Percentiles rank a stretch among this genome's conserved stretches.
These are phyloP conservation scores for Sinella curviseta DNA, from an alignment of 1,140 invertebrate species.

Conservation along the genomic window DNA sequence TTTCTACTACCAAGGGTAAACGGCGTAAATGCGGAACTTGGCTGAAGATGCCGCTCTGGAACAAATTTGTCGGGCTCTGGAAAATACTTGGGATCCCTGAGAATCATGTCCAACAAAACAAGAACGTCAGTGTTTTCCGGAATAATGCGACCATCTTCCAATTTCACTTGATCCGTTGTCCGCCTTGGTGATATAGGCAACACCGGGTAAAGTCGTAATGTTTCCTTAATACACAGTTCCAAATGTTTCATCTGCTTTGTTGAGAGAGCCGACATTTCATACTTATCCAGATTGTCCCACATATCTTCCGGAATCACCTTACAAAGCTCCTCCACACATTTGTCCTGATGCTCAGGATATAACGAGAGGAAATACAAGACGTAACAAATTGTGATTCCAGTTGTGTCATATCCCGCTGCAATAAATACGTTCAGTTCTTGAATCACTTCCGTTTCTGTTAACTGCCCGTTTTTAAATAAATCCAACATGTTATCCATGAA, in stretches of 20 bases:
- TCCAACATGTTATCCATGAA: neutral
- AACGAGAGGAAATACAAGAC: neutral
- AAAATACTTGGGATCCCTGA: constrained; percentile 49
- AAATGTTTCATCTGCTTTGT: constrained; percentile 61
- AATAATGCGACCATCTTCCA: constrained; percentile 51
- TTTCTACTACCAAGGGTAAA: constrained; percentile 59
- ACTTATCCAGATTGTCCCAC: neutral
- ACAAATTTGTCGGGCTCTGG: constrained; percentile 49
- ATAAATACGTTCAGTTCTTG: neutral
- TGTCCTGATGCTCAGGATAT: neutral
- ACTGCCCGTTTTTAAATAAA: neutral
- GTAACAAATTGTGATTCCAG: neutral
- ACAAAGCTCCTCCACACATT: neutral
- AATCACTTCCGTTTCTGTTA: neutral
- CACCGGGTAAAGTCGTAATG: constrained; percentile 66
- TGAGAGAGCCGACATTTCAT: neutral
- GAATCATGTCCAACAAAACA: constrained; percentile 51
- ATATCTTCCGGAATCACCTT: neutral
- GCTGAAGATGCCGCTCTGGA: constrained; percentile 49
- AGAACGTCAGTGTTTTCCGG: constrained; percentile 48
- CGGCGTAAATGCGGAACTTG: constrained; percentile 55
- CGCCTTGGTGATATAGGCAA: constrained; percentile 66
- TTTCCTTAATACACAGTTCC: constrained; percentile 69
- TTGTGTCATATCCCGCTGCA: constrained; percentile 7
- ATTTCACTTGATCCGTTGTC: constrained; percentile 60